Conservation (phyloP, 2,888 invertebrate genomes). For the Alsophila aescularia region DNA sequence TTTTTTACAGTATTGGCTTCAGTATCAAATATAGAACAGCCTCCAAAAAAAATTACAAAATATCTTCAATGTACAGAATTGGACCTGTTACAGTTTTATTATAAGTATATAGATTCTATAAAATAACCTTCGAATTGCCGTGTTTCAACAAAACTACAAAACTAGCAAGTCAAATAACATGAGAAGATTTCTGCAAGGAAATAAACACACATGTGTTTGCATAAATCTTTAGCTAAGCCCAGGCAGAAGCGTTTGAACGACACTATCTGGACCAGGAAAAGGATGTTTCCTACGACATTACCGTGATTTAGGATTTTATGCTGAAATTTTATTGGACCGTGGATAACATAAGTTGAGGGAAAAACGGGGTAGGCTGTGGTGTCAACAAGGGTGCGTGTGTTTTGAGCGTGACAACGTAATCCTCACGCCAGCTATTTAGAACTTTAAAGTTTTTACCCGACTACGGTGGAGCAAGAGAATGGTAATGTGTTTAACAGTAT, state of each 20-base stretch:
- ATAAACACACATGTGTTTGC: conserved; percentile 13
- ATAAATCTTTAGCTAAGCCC: conserved; percentile 12
- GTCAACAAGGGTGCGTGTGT: too few species aligned
- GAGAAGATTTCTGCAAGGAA: conserved; percentile 7
- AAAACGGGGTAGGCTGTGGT: neutral
- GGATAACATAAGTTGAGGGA: neutral
- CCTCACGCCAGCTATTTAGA: too few species aligned
- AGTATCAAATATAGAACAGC: too few species aligned
- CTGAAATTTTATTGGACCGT: neutral
- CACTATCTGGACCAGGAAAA: conserved; percentile 18
- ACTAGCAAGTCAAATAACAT: neutral
- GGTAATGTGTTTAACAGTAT: too few species aligned
- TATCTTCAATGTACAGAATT: too few species aligned
- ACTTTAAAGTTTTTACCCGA: too few species aligned
- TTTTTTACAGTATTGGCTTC: too few species aligned
- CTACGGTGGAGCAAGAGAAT: too few species aligned
- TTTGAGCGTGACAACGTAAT: too few species aligned
- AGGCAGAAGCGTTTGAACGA: conserved; percentile 12
- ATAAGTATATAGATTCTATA: too few species aligned
- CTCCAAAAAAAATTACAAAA: too few species aligned
- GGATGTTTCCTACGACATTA: conserved; percentile 8
- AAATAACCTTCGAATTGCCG: neutral
- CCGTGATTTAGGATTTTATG: conserved; percentile 12
- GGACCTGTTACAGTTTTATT: too few species aligned
- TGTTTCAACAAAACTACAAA: neutral